Evolutionary conservation across 2,797 vertebrate species (phyloP), one percentile per base, ranked within the genome.

Genomic region (Chelon auratus): DNA sequence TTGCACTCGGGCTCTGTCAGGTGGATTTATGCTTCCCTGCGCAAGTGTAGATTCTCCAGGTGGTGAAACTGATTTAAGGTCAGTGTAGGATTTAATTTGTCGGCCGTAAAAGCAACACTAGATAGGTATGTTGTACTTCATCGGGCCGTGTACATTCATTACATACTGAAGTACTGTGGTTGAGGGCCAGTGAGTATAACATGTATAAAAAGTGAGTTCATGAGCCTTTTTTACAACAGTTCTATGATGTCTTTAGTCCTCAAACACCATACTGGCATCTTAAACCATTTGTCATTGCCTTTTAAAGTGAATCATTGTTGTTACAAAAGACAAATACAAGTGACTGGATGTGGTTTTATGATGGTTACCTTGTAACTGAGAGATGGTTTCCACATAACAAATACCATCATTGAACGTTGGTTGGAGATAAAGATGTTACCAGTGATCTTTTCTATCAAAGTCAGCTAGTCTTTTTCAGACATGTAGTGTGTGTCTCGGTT

Each of bases 21-120:
- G 51, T 50, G 51, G 74, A 78, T 75, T 70, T 66, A 76, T 73
- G 51, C 24, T 33, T 51, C 63, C 36, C 65, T 40, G 2, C 22
- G 18, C 50, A 8, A 26, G 42, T 24, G 58, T 20, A 36, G 39
- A 57, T 60, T 54, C 15, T 67, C 20, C 56, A 15, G 11, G 40
- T 39, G 40, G 7, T 42, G 52, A 39, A 33, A 17, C 9, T 78
- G 58, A 77, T 67, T 62, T 55, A 62, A 11, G 40, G 48, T 74
- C 26, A 70, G 52, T 18, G 53, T 18, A 8, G 33, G 52, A 43
- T 69, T 59, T 18, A 53, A 59, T 62, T 53, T 58, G 67, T 40
- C 68, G 64, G 57, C 40, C 36, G 52, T 72, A 52, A 65, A 65
- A 68, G 20, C 37, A 73, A 53, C 40, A 48, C 40, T 53, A 53